Evolutionary conservation across 2,113 vertebrate genomes (phyloP).

Genomic region (Tetrao urogallus): DNA sequence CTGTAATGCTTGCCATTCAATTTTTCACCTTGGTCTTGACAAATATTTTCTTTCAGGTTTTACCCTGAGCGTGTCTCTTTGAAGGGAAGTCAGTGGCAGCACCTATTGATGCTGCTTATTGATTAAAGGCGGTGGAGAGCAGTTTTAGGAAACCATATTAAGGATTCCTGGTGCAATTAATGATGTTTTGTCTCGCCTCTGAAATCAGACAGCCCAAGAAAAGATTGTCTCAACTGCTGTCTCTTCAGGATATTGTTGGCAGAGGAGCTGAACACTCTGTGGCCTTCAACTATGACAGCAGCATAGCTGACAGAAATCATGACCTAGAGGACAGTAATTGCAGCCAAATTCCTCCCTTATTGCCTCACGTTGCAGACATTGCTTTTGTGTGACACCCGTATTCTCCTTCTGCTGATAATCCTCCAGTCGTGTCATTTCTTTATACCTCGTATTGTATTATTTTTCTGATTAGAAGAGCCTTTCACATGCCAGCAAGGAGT

Average conservation of each 20-base stretch:
- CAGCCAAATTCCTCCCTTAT: not conserved
- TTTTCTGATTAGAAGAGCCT: not conserved
- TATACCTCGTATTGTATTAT: not conserved
- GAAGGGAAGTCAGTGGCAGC: not conserved
- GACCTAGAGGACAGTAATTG: not conserved
- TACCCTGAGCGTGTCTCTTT: not conserved
- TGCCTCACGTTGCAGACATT: not conserved
- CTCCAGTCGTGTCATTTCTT: not conserved
- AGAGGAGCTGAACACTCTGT: not conserved
- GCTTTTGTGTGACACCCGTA: not conserved
- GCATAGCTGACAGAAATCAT: not conserved
- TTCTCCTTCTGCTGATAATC: not conserved
- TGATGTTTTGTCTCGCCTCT: not conserved
- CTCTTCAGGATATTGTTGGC: not conserved
- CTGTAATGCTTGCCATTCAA: not conserved
- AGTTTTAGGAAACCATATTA: not conserved
- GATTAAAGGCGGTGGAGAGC: not conserved
- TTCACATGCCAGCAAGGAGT: not conserved
- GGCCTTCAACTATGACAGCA: not conserved
- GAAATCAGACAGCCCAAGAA: not conserved
- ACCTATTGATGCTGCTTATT: not conserved
- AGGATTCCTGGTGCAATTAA: not conserved
- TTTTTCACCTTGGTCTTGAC: not conserved
- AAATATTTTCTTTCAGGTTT: not conserved
- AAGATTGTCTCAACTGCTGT: not conserved